Evolutionary conservation across 1,140 invertebrate species (phyloP), one percentile per base, ranked within the genome.

Genomic region (Choristoneura fumiferana): DNA sequence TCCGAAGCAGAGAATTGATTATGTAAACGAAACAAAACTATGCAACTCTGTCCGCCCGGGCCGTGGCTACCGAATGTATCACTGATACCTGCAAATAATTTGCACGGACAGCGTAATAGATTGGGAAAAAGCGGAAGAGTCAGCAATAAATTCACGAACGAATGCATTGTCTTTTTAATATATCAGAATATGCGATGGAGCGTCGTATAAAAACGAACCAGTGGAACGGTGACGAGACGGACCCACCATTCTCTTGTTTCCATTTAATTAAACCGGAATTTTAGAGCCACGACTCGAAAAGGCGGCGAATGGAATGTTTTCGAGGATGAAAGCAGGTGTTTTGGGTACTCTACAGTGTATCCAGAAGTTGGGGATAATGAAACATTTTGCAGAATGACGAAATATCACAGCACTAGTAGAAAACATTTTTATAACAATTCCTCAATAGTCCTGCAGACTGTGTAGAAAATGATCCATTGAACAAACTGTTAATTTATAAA

Each of bases 251-350:
- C 71, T 58, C 76, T 74, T 83, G 78, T 81, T 83, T 81, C 71
- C 71, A 76, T 83, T 83, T 79, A 83, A 83, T 83, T 81, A 81
- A 83, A 79, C 67, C 69, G 67, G 62, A 76, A 81, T 79, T 78
- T 71, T 69, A 71, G 66, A 82, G 76, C 73, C 73, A 75, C 57
- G 67, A 55, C 65, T 65, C 55, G 62, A 69, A 70, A 60, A 61
- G 63, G 60, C 17, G 34, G 56, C 33, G 13, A 35, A 40, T 54
- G 52, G 52, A 54, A 54, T 35, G 39, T 15, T 39, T 33, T 49
- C 22, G 10, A 29, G 22, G 22, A 29, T 29, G 22, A 29, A 29
- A 3, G 6, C 22, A 29, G 22, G 22, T 29, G 22, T 29, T 29
- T 29, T 29, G 22, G 22, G n/a, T n/a, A n/a, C n/a, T n/a, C 22